Evolutionary conservation across 2,888 invertebrate genomes (phyloP).

Genomic region (Lathronympha strigana): DNA sequence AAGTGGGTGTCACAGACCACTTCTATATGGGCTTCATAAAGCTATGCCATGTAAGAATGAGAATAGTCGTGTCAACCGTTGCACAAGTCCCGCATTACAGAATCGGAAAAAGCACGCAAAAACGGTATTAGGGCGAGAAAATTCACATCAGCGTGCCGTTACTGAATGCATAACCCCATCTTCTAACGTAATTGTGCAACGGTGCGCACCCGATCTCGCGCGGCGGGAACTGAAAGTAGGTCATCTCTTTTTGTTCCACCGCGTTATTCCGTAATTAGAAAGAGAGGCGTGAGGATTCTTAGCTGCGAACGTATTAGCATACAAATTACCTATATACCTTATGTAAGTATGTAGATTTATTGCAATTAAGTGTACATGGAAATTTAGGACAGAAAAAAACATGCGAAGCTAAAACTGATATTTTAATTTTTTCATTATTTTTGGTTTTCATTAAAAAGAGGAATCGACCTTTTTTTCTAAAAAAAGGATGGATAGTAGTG

Average conservation of each 20-base stretch:
- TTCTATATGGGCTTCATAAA: neutral
- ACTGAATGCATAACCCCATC: constrained; percentile 77
- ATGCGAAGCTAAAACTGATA: neutral
- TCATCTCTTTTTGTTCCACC: constrained; percentile 84
- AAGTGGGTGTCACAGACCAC: neutral
- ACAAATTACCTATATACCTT: no score
- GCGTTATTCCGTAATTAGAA: constrained; percentile 82
- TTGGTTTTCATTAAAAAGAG: no score
- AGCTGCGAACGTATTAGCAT: constrained; percentile 50
- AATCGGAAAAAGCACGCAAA: constrained; percentile 74
- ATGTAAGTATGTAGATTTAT: no score
- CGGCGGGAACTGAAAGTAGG: constrained; percentile 82
- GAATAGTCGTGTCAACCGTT: constrained; percentile 59
- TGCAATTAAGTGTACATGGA: constrained; percentile 31
- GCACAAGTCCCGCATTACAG: constrained; percentile 69
- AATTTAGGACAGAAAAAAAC: neutral
- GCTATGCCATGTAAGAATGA: neutral
- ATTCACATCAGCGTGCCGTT: constrained; percentile 82
- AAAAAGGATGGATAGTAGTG: no score
- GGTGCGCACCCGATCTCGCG: constrained; percentile 81
- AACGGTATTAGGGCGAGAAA: constrained; percentile 81
- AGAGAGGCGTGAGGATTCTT: constrained; percentile 67
- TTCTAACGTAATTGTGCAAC: constrained; percentile 82
- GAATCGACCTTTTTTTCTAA: no score
- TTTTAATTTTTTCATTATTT: no score